phyloP scores from a whole-genome alignment of 2,888 invertebrate genomes.

The Macrosiphum euphorbiae region DNA sequence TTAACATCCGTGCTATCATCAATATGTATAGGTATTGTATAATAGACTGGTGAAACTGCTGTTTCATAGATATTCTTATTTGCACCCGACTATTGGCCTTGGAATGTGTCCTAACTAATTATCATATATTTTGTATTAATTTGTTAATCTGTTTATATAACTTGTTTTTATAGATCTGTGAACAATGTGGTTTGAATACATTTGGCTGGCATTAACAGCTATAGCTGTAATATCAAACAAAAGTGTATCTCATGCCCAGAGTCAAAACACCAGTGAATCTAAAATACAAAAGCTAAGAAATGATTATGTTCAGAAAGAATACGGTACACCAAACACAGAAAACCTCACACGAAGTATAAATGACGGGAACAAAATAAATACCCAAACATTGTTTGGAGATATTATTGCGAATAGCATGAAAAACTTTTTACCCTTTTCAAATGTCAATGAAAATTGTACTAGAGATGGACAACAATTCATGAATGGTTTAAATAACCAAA shows the following conservation, averaged over 20 bases:
- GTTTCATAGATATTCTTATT: neutral
- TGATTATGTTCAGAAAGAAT: neutral
- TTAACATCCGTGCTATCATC: neutral
- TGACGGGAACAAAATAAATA: neutral
- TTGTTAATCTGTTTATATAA: neutral
- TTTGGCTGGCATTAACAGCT: neutral
- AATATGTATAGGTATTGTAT: neutral
- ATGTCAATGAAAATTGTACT: constrained; percentile 26
- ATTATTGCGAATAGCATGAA: constrained; percentile 38
- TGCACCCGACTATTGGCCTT: neutral
- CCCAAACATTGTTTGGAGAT: constrained; percentile 15
- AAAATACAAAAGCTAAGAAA: neutral
- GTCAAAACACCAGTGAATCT: neutral
- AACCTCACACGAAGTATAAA: neutral
- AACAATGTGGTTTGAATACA: constrained; percentile 19
- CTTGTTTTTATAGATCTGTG: neutral
- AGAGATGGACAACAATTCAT: constrained; percentile 11
- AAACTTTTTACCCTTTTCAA: constrained; percentile 1
- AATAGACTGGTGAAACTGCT: neutral
- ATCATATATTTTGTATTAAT: neutral
- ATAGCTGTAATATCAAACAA: neutral
- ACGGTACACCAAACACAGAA: neutral
- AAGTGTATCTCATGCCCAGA: neutral
- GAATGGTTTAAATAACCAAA: constrained; percentile 22
- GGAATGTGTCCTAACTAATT: neutral